These are phyloP conservation scores for Encarsia formosa DNA, from an alignment of 2,888 invertebrate genomes.

Conservation along the genomic window DNA sequence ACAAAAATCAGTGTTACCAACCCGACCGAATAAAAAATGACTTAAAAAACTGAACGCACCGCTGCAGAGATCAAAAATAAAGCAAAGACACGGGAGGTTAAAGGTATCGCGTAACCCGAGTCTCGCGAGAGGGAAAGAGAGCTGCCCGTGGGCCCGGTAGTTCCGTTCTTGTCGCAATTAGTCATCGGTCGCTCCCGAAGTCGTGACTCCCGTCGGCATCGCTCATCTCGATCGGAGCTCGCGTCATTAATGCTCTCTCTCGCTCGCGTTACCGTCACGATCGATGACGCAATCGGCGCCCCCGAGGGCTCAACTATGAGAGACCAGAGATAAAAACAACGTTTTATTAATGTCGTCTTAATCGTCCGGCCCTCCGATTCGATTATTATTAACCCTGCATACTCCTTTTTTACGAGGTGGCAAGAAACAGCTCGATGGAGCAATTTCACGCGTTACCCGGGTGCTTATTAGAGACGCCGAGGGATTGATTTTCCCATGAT, in stretches of 20 bases:
- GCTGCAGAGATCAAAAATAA: too few species aligned
- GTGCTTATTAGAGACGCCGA: constrained; percentile 1
- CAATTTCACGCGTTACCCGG: constrained; percentile 5
- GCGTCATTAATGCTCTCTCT: constrained; percentile 19
- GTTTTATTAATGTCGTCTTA: constrained; percentile 15
- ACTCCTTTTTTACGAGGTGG: too few species aligned
- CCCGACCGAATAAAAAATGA: too few species aligned
- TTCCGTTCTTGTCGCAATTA: constrained; percentile 36
- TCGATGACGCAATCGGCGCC: constrained; percentile 13
- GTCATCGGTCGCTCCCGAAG: constrained; percentile 30
- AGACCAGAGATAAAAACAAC: too few species aligned
- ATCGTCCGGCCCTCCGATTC: constrained; percentile 6
- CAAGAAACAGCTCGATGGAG: too few species aligned
- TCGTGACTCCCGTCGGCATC: constrained; percentile 27
- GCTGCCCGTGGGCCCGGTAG: constrained; percentile 21
- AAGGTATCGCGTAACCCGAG: too few species aligned
- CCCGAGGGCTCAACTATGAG: neutral
- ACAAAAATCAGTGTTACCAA: too few species aligned
- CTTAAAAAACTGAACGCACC: too few species aligned
- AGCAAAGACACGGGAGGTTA: too few species aligned
- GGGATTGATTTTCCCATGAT: constrained; percentile 16
- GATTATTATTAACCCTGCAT: constrained; percentile 5
- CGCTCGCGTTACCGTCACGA: constrained; percentile 23
- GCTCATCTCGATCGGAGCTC: neutral
- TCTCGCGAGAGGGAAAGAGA: neutral